phyloP scores from a whole-genome alignment of 2,888 invertebrate species.

The Sarcophaga carnaria region DNA sequence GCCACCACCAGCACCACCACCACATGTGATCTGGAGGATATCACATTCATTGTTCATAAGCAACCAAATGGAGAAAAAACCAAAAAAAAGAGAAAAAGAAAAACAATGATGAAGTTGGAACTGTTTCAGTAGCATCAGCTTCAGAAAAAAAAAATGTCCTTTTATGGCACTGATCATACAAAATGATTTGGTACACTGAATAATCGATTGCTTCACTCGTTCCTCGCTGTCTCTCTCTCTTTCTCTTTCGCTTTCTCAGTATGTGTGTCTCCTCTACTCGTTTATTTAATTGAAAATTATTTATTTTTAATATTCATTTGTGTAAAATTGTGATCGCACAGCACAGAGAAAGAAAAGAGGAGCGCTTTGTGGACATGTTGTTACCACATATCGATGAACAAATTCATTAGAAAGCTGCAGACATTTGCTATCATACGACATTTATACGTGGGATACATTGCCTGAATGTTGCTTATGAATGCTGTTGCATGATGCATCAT shows the following conservation, averaged over 20 bases:
- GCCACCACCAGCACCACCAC: slow-evolving; percentile 21
- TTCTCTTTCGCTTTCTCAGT: background rate
- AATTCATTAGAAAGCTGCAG: slow-evolving; percentile 63
- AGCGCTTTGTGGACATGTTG: slow-evolving; percentile 52
- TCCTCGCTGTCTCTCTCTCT: background rate
- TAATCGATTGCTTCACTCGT: slow-evolving; percentile 59
- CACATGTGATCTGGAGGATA: slow-evolving; percentile 67
- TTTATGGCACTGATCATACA: slow-evolving; percentile 68
- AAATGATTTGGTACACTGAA: slow-evolving; percentile 66
- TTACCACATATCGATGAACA: slow-evolving; percentile 43
- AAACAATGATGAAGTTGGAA: slow-evolving; percentile 10
- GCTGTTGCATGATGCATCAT: too few relatives aligned
- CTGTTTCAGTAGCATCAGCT: slow-evolving; percentile 9
- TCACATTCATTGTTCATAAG: slow-evolving; percentile 66
- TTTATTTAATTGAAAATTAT: slow-evolving; percentile 69
- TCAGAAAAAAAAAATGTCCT: slow-evolving; percentile 60
- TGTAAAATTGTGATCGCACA: slow-evolving; percentile 52
- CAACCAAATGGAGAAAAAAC: slow-evolving; percentile 29
- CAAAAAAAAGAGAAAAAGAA: background rate
- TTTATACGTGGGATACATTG: slow-evolving; percentile 50
- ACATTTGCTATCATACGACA: slow-evolving; percentile 5
- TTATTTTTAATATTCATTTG: slow-evolving; percentile 69
- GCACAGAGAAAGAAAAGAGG: slow-evolving; percentile 11
- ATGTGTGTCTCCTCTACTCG: background rate
- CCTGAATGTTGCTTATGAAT: background rate